phyloP scores from a whole-genome alignment of 2,797 vertebrate genomes.

The Peromyscus aztecus region DNA sequence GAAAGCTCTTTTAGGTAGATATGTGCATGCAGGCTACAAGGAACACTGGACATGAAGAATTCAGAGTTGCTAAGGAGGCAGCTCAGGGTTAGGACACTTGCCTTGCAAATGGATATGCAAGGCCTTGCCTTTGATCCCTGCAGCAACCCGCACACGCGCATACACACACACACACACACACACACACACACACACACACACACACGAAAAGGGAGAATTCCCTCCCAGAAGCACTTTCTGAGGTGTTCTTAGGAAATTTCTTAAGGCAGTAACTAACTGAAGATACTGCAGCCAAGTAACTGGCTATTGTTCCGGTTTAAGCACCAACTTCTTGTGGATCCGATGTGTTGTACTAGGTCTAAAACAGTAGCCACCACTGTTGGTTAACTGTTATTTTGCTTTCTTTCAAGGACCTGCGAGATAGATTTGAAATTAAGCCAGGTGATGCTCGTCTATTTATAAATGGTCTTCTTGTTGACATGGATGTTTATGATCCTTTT shows the following conservation, averaged over 20 bases:
- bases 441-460: slow-evolving; percentile 95
- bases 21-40: background rate
- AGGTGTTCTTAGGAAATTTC: background rate
- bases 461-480: slow-evolving; percentile 95
- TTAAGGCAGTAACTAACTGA: background rate
- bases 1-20: too few relatives aligned
- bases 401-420: slow-evolving; percentile 90
- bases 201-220: background rate
- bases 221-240: background rate
- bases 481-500: slow-evolving; percentile 94
- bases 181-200: background rate
- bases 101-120: background rate
- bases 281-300: background rate
- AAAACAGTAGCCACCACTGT: background rate
- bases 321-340: too few relatives aligned
- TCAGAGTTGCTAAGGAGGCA: background rate
- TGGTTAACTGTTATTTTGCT: slow-evolving; percentile 52
- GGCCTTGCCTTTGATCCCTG: background rate
- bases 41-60: background rate
- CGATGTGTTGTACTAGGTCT: too few relatives aligned
- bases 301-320: background rate
- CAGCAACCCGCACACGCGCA: background rate
- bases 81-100: background rate
- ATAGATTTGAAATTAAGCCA: slow-evolving; percentile 93
- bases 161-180: background rate